Evolutionary conservation across 1,140 invertebrate species (phyloP).

Genomic region (Eueides isabella): DNA sequence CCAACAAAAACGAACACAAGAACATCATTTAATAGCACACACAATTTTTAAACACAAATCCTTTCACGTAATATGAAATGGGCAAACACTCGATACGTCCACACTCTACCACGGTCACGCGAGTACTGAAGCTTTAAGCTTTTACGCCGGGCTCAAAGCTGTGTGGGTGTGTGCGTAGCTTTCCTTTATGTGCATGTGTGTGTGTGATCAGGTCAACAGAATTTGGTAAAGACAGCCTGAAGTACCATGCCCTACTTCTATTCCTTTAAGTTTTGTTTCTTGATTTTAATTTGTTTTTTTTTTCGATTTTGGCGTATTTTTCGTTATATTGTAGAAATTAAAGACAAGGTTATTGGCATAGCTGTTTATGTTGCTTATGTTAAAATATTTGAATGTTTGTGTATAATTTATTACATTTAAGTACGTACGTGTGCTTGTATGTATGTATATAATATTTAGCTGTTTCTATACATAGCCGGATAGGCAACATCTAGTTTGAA

Average conservation of each 20-base stretch:
- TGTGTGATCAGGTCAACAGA: conserved; percentile 57
- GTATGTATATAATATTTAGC: too few relatives aligned
- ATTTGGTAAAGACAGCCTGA: conserved; percentile 59
- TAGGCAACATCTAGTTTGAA: too few relatives aligned
- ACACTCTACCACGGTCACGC: conserved; percentile 28
- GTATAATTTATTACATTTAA: background rate
- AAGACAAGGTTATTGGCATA: background rate
- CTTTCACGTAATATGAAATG: conserved; percentile 2
- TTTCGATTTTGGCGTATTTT: background rate
- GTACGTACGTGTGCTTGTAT: too few relatives aligned
- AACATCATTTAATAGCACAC: conserved; percentile 3
- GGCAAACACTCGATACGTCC: conserved; percentile 27
- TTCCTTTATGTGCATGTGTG: conserved; percentile 39
- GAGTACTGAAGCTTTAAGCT: conserved; percentile 37
- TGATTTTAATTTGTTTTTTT: conserved; percentile 4
- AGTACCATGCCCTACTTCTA: conserved; percentile 53
- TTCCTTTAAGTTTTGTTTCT: conserved; percentile 42
- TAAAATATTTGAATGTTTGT: background rate
- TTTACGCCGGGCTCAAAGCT: conserved; percentile 28
- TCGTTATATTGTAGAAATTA: background rate
- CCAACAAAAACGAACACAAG: background rate
- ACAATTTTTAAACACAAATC: conserved; percentile 10
- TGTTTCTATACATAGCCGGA: too few relatives aligned
- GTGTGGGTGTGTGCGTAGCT: conserved; percentile 41
- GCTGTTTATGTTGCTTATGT: background rate